Evolutionary conservation across 1,140 invertebrate genomes (phyloP).

Genomic region (Solen grandis): DNA sequence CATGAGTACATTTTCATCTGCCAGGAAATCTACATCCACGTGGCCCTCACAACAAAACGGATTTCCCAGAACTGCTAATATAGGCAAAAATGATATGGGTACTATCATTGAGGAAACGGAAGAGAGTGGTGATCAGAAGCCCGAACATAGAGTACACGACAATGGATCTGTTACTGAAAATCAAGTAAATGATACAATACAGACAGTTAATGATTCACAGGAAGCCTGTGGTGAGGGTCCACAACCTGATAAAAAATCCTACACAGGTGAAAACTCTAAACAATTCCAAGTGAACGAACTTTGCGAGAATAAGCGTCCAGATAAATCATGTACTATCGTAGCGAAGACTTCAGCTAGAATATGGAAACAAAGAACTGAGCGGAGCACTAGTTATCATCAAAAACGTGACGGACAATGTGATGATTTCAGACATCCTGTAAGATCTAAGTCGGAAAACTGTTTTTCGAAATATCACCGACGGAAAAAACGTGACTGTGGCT

Average conservation of each 20-base stretch:
- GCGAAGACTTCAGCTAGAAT: not conserved
- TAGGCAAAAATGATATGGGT: slow-evolving; percentile 56
- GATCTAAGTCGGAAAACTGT: slow-evolving; percentile 4
- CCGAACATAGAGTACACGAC: not conserved
- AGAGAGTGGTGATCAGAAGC: not conserved
- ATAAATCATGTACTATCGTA: not conserved
- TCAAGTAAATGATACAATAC: not conserved
- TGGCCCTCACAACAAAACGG: slow-evolving; percentile 30
- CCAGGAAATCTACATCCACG: slow-evolving; percentile 15
- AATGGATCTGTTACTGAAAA: not conserved
- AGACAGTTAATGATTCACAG: not conserved
- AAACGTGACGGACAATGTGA: slow-evolving; percentile 14
- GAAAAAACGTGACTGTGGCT: slow-evolving; percentile 53
- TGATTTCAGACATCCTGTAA: not conserved
- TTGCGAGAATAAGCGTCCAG: no score
- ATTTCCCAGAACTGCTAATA: slow-evolving; percentile 1
- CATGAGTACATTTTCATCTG: slow-evolving; percentile 54
- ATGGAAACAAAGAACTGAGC: not conserved
- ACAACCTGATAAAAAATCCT: not conserved
- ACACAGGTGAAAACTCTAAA: not conserved
- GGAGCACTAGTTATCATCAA: not conserved
- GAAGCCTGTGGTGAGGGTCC: not conserved
- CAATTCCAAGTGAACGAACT: not conserved
- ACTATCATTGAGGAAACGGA: slow-evolving; percentile 60
- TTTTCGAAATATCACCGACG: slow-evolving; percentile 31